These are phyloP conservation scores for Pristionchus entomophagus DNA, from an alignment of 2,888 invertebrate species.

Conservation along the genomic window DNA sequence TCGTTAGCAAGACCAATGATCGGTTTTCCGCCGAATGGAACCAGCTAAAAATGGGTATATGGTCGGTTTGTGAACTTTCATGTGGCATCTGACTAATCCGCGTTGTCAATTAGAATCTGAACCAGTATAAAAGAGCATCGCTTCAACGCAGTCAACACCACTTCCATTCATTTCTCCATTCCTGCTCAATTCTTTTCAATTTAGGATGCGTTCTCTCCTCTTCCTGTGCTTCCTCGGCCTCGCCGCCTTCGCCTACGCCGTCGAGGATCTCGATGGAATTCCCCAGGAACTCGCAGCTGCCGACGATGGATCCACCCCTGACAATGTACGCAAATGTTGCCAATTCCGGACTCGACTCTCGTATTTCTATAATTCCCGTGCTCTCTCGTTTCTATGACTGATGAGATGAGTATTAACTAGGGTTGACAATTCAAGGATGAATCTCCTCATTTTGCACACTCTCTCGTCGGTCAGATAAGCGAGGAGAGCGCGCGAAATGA, in stretches of 20 bases:
- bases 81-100: not conserved
- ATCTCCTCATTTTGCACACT: not conserved
- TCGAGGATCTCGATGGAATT: not conserved
- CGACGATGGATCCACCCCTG: not conserved
- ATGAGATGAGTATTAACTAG: not conserved
- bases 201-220: conserved; percentile 26
- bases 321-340: not conserved
- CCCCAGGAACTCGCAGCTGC: not conserved
- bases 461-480: too few relatives aligned
- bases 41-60: too few relatives aligned
- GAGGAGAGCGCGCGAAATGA: too few relatives aligned
- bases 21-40: too few relatives aligned
- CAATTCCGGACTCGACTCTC: too few relatives aligned
- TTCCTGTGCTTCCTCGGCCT: conserved; percentile 15
- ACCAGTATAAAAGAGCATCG: not conserved
- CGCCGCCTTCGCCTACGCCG: not conserved
- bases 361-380: too few relatives aligned
- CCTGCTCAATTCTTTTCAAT: not conserved
- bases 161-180: too few relatives aligned
- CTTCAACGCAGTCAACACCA: not conserved
- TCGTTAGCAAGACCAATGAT: too few relatives aligned
- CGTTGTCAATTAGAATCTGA: not conserved
- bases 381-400: too few relatives aligned
- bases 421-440: not conserved
- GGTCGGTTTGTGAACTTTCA: conserved; percentile 4